Base-by-base conservation (phyloP, 2,797 vertebrate species). In the Danio kyathit region DNA sequence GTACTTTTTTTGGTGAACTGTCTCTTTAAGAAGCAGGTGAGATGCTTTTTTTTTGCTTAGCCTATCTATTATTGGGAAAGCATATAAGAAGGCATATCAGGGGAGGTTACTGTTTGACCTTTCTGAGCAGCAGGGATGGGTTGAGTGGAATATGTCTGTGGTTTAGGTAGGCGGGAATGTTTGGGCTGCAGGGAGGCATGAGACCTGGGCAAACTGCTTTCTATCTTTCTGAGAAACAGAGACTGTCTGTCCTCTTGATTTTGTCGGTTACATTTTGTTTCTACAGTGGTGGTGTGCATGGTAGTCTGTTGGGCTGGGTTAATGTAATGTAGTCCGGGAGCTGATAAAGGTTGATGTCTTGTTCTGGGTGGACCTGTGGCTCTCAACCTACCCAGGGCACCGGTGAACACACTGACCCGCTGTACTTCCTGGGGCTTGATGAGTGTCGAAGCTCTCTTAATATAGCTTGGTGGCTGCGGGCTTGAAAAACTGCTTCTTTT, bases 121-220 rank as follows among this genome's bases (percentile, higher is more conserved):
- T 66, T 40, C 16, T 54, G 43, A 51, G 48, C 16, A 48, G 43
- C n/a, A 19, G 73, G 43, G 51, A 72, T 57, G 51, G 60, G 74
- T 14, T 17, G 60, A 57, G 72, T 84, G 51, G 95, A 94, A 96
- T 87, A 92, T 16, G 88, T 95, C 94, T 97, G 97, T 94, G 96
- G 96, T 87, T 97, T 97, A 82, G 95, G 97, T 91, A 97, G 97
- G 86, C 95, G 95, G 61, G 96, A 97, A 66, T 88, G 92, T 64
- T 70, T 60, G n/a, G 74, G 79, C 19, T 21, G 52, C 71, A 70
- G 16, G 0, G 41, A 40, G 1, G 56, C 63, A 79, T 72, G 88
- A 21, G 82, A 10, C 29, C 84, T 88, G 2, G 52, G 8, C 9
- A 74, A 76, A 0, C 1, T 5, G 66, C 44, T 67, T 63, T 90